A percentile compares a stretch with the other conserved stretches of the same genome.
Conservation (phyloP, 2,113 vertebrate genomes). For the Miniopterus natalensis region DNA sequence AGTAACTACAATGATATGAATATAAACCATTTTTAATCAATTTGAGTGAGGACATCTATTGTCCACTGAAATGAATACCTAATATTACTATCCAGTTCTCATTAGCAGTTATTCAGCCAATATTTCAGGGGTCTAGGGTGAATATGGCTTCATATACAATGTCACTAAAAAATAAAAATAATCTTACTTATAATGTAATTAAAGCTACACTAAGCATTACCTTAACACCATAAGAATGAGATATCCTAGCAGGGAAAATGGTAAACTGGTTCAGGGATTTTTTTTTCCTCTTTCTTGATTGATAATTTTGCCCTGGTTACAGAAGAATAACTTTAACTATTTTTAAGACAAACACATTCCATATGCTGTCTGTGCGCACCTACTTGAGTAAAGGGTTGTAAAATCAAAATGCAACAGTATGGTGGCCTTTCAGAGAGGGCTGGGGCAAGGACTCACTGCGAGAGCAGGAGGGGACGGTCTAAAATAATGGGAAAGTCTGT, state of each 20-base stretch:
- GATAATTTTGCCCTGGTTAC: background rate
- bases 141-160: constrained; percentile 12
- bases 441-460: no score
- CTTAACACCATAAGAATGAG: background rate
- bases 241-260: background rate
- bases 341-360: constrained; percentile 10
- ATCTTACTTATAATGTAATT: constrained; percentile 16
- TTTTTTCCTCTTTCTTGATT: background rate
- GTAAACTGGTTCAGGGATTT: background rate
- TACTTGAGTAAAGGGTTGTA: background rate
- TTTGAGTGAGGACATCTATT: background rate
- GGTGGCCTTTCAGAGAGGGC: background rate
- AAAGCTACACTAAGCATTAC: background rate
- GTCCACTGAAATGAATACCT: background rate
- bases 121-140: background rate
- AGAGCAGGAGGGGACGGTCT: background rate
- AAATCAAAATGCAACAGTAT: background rate
- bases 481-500: background rate
- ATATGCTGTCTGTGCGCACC: background rate
- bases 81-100: constrained; percentile 26
- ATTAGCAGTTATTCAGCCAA: constrained; percentile 43
- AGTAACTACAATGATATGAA: background rate
- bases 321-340: constrained; percentile 40
- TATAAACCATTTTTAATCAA: constrained; percentile 41
- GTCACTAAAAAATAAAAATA: constrained; percentile 1